phyloP scores from a whole-genome alignment of 1,140 invertebrate genomes.

The Cecropterus lyciades region DNA sequence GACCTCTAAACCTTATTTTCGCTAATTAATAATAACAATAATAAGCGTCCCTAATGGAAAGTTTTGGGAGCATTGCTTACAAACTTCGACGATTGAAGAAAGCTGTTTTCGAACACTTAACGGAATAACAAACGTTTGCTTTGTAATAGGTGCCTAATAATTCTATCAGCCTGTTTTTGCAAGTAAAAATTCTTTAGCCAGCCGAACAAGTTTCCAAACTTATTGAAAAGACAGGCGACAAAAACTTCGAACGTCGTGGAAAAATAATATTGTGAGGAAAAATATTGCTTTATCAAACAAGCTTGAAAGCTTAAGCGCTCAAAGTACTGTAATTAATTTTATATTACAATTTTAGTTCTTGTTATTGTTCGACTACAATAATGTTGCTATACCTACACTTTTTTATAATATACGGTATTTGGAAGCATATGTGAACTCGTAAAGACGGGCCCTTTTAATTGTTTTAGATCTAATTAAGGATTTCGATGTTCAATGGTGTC shows the following conservation, averaged over 20 bases:
- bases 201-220: neutral
- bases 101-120: slow-evolving; percentile 1
- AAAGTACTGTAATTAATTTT: neutral
- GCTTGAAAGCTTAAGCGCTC: neutral
- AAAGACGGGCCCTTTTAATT: neutral
- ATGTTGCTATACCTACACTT: too few species aligned
- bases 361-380: too few species aligned
- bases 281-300: neutral
- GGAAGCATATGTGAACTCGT: slow-evolving; percentile 5
- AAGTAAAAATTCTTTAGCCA: neutral
- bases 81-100: neutral
- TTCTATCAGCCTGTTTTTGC: slow-evolving; percentile 2
- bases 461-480: slow-evolving; percentile 3
- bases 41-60: neutral
- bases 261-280: slow-evolving; percentile 6
- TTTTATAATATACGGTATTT: too few species aligned
- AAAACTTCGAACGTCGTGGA: neutral
- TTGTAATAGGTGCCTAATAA: slow-evolving; percentile 1
- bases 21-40: slow-evolving; percentile 1
- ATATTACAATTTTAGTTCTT: neutral
- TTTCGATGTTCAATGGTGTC: slow-evolving; percentile 5
- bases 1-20: too few species aligned
- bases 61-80: neutral
- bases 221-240: slow-evolving; percentile 2
- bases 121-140: neutral